Conservation (phyloP, 2,888 invertebrate species). For the Mesorhabditis belari region DNA sequence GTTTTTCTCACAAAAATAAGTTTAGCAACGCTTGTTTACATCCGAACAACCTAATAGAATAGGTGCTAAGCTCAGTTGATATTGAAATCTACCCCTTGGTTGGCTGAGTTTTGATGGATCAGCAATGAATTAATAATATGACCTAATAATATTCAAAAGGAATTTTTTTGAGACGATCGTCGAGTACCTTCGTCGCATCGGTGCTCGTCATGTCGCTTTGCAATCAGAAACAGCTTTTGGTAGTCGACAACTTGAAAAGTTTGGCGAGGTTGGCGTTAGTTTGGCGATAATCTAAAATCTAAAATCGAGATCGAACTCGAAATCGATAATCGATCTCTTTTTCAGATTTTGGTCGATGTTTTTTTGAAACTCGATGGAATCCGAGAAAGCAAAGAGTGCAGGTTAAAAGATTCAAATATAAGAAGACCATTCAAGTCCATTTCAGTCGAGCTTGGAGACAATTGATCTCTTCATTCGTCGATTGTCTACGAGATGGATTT, state of each 20-base stretch:
- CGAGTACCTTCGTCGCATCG: constrained; percentile 23
- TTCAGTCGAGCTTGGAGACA: constrained; percentile 42
- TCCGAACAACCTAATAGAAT: too few species aligned
- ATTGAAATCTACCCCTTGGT: neutral
- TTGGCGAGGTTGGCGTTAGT: constrained; percentile 14
- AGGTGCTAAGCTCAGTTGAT: too few species aligned
- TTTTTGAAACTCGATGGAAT: constrained; percentile 47
- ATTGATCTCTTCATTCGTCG: constrained; percentile 42
- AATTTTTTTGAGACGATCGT: neutral
- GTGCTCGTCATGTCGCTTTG: constrained; percentile 23
- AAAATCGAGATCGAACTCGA: neutral
- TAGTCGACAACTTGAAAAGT: constrained; percentile 20
- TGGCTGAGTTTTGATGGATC: neutral
- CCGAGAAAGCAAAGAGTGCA: constrained; percentile 45
- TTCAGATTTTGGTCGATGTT: constrained; percentile 31
- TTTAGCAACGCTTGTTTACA: too few species aligned
- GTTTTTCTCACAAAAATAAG: too few species aligned
- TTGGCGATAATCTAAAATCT: neutral
- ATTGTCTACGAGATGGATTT: constrained; percentile 42
- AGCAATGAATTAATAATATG: neutral
- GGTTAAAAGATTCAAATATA: constrained; percentile 7
- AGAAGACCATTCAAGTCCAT: neutral
- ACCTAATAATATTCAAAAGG: too few species aligned
- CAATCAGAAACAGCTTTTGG: constrained; percentile 20
- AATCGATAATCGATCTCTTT: neutral